Base-by-base conservation (phyloP, 2,797 vertebrate species). In the Acanthurus leucopareius region DNA sequence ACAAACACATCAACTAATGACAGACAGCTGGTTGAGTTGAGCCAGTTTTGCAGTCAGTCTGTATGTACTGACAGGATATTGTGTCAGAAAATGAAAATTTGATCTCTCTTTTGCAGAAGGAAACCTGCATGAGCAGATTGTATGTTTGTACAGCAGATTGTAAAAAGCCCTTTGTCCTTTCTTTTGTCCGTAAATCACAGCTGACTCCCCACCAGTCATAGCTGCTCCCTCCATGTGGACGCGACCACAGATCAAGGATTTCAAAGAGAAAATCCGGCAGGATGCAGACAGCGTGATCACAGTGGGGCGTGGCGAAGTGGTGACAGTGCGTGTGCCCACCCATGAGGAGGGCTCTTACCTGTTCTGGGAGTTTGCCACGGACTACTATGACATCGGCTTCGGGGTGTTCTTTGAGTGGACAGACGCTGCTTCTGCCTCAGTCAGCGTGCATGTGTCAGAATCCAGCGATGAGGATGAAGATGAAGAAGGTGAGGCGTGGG, bases 381-480 rank as follows among this genome's bases (percentile, higher is more conserved):
- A 99, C 96, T 97, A 96, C 95, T 99, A 99, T 89, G 98, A 99
- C 95, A 96, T 99, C 91, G 98, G 98, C 88, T 99, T 99, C 91
- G 98, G 98, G 75, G 98, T 99, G 74, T 98, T 98, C 94, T 99
- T 99, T 90, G 98, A 99, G 96, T 99, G 98, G 98, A 99, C 97
- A 86, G 98, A 99, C 65, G 96, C 97, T n/a, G 96, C 97, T 58
- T 97, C 97, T 10, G 97, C 97, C 25, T 95, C 98, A 0, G 98
- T 99, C 94, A 99, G 98, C 47, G 98, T 99, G 79, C 98, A 99
- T 25, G 97, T 99, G 93, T 99, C 98, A 0, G 98, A 99, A 93
- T 99, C 98, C 92, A 99, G 98, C 32, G 98, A 99, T 7, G 98
- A 99, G 13, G 98, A 99, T 0, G 98, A 99, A 48, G 98, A 99